These are phyloP conservation scores for Alligator mississippiensis DNA, from an alignment of 2,113 vertebrate species.

Conservation along the genomic window DNA sequence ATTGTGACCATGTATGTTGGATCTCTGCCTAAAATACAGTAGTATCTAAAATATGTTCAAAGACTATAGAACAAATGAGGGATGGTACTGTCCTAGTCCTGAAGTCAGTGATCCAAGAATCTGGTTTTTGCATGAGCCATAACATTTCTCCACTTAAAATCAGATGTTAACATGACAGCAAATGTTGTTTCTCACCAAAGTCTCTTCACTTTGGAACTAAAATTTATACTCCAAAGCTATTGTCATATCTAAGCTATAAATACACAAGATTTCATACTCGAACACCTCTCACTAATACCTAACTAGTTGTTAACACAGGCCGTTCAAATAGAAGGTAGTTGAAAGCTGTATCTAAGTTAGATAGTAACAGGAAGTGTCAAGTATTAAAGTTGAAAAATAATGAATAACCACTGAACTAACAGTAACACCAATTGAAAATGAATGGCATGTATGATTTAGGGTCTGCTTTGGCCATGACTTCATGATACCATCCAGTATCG, in stretches of 20 bases:
- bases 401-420: neutral
- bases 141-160: neutral
- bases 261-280: neutral
- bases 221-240: neutral
- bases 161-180: neutral
- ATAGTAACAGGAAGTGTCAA: neutral
- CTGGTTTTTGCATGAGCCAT: neutral
- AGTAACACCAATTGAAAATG: neutral
- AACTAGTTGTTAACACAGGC: neutral
- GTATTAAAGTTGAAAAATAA: neutral
- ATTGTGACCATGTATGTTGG: neutral
- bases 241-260: neutral
- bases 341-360: neutral
- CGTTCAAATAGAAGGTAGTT: neutral
- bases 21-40: neutral
- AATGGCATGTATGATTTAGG: neutral
- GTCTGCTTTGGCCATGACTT: neutral
- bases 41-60: constrained; percentile 3
- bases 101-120: constrained; percentile 2
- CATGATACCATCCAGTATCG: neutral
- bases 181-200: neutral
- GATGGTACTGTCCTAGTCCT: neutral
- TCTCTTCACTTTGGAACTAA: neutral
- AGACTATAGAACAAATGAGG: constrained; percentile 12
- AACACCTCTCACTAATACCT: neutral